phyloP scores from a whole-genome alignment of 2,113 vertebrate genomes.

The Paracanthobrama guichenoti region DNA sequence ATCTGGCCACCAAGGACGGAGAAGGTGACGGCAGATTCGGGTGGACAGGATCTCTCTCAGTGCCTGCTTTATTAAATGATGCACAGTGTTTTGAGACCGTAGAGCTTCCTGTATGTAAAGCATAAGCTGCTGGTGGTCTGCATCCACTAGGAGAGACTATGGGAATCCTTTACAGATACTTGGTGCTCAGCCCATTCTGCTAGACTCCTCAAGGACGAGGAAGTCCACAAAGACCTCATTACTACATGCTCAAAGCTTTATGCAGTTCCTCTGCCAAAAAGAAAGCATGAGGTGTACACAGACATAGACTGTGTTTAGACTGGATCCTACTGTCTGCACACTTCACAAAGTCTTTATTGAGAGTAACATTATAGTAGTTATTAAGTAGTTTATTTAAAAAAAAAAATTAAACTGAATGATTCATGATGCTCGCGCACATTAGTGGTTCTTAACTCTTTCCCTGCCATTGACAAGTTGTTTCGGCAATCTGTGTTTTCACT shows the following conservation, averaged over 20 bases:
- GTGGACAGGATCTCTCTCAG: slow-evolving; percentile 38
- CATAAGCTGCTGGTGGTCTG: slow-evolving; percentile 3
- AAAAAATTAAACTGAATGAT: not conserved
- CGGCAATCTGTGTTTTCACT: no score
- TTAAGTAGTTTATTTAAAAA: not conserved
- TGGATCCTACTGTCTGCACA: slow-evolving; percentile 12
- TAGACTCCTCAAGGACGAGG: slow-evolving; percentile 30
- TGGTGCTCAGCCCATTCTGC: slow-evolving; percentile 54
- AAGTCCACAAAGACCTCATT: slow-evolving; percentile 44
- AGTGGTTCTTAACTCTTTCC: not conserved
- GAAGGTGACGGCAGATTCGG: slow-evolving; percentile 25
- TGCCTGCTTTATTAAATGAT: slow-evolving; percentile 35
- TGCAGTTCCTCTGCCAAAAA: slow-evolving; percentile 41
- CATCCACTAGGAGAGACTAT: slow-evolving; percentile 5
- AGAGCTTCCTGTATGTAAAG: slow-evolving; percentile 12
- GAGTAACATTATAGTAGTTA: not conserved
- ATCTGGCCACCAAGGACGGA: slow-evolving; percentile 16
- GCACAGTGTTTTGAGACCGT: slow-evolving; percentile 40
- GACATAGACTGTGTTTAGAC: slow-evolving; percentile 13
- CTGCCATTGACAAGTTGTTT: no score
- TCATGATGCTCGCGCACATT: not conserved
- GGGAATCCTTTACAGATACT: slow-evolving; percentile 55
- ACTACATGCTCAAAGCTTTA: slow-evolving; percentile 8
- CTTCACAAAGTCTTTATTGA: not conserved
- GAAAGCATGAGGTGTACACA: slow-evolving; percentile 18